These are phyloP conservation scores for Uloborus diversus DNA, from an alignment of 1,140 invertebrate species.

Conservation along the genomic window DNA sequence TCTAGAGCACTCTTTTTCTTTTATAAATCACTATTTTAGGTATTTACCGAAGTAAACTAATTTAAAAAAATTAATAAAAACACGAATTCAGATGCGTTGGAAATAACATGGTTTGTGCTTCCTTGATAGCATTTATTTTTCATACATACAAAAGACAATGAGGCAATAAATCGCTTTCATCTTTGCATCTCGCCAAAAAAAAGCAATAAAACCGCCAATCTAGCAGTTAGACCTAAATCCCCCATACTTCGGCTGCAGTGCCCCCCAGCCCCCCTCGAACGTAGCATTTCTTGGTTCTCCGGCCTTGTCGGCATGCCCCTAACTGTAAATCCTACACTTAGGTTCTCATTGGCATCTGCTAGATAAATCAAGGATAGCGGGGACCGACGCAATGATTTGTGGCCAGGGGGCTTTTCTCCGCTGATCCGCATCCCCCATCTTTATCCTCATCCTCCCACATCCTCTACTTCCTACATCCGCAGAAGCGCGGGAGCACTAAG, in stretches of 20 bases:
- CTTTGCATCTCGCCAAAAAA: slow-evolving; percentile 46
- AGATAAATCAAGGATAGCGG: slow-evolving; percentile 56
- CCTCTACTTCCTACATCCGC: slow-evolving; percentile 32
- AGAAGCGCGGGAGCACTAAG: slow-evolving; percentile 48
- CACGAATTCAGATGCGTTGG: too few relatives aligned
- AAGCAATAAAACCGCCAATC: slow-evolving; percentile 49
- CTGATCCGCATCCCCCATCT: slow-evolving; percentile 45
- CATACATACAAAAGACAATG: too few relatives aligned
- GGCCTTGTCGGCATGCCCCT: slow-evolving; percentile 44
- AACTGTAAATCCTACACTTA: slow-evolving; percentile 57
- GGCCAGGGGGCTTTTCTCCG: slow-evolving; percentile 46
- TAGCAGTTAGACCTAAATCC: slow-evolving; percentile 23
- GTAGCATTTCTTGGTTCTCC: slow-evolving; percentile 41
- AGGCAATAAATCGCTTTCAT: too few relatives aligned
- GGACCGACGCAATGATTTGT: slow-evolving; percentile 52
- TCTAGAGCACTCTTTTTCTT: too few relatives aligned
- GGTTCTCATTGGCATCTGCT: slow-evolving; percentile 55
- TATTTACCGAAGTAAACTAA: too few relatives aligned
- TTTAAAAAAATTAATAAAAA: too few relatives aligned
- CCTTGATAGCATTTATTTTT: too few relatives aligned
- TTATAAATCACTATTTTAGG: too few relatives aligned
- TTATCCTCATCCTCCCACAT: slow-evolving; percentile 31
- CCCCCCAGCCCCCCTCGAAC: neutral
- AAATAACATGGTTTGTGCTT: too few relatives aligned
- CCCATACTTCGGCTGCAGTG: slow-evolving; percentile 3